These are phyloP conservation scores for Drosophila austrosaltans DNA, from an alignment of 2,888 invertebrate species.

Conservation along the genomic window DNA sequence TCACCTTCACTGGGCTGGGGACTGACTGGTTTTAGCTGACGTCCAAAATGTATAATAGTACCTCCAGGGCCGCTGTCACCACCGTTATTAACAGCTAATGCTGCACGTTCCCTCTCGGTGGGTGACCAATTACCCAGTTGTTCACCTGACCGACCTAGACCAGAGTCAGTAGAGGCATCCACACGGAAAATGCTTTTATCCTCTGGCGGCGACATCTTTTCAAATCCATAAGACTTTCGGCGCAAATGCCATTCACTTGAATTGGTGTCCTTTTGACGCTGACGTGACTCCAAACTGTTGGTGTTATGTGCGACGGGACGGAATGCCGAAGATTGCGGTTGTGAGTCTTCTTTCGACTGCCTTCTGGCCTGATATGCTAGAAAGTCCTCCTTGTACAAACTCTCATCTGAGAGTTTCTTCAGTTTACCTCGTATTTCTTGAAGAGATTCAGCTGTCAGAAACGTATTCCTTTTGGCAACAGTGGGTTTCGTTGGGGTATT, in stretches of 20 bases:
- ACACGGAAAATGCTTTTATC: constrained; percentile 84
- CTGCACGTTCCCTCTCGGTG: constrained; percentile 69
- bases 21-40: constrained; percentile 24
- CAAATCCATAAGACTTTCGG: constrained; percentile 91
- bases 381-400: constrained; percentile 83
- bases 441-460: constrained; percentile 86
- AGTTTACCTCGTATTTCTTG: constrained; percentile 86
- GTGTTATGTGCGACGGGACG: constrained; percentile 70
- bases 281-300: constrained; percentile 81
- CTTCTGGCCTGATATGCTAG: constrained; percentile 58
- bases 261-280: constrained; percentile 80
- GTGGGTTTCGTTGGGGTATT: constrained; percentile 55
- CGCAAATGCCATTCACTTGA: constrained; percentile 88
- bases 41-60: constrained; percentile 82
- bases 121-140: constrained; percentile 85
- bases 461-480: constrained; percentile 75
- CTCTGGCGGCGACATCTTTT: constrained; percentile 84
- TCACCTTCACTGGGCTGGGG: constrained; percentile 51
- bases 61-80: constrained; percentile 50
- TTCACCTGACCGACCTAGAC: constrained; percentile 89
- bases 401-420: constrained; percentile 84
- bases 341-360: constrained; percentile 20
- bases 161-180: constrained; percentile 91
- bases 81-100: constrained; percentile 41
- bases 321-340: constrained; percentile 54